Evolutionary conservation across 2,888 invertebrate genomes (phyloP).

Genomic region (Pandemis cinnamomeana): DNA sequence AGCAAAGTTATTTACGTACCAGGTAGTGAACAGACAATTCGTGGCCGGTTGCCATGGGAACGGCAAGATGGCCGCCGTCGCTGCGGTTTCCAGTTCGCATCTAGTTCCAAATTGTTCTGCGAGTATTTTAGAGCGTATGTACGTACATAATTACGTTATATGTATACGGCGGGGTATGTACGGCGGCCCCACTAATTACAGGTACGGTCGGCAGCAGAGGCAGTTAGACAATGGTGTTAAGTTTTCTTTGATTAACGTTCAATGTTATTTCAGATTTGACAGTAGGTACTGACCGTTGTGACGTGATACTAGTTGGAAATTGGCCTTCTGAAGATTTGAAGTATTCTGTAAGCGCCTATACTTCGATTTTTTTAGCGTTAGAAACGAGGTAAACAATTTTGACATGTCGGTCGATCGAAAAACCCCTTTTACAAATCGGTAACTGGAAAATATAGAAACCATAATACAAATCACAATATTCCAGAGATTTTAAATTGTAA

Average conservation of each 20-base stretch:
- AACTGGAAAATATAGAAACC: too few relatives aligned
- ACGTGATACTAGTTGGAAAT: too few relatives aligned
- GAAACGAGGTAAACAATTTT: too few relatives aligned
- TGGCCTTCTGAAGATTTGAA: too few relatives aligned
- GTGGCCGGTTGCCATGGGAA: slow-evolving; percentile 75
- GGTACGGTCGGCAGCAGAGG: slow-evolving; percentile 61
- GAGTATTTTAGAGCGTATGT: slow-evolving; percentile 80
- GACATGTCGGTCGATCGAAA: too few relatives aligned
- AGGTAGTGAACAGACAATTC: slow-evolving; percentile 78
- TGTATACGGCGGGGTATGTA: slow-evolving; percentile 72
- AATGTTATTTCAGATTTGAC: background rate
- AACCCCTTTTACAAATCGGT: too few relatives aligned
- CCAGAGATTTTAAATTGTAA: too few relatives aligned
- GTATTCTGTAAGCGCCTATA: too few relatives aligned
- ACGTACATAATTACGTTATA: slow-evolving; percentile 80
- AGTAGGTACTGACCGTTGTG: background rate
- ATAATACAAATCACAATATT: too few relatives aligned
- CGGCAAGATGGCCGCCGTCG: slow-evolving; percentile 81
- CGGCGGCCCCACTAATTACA: slow-evolving; percentile 78
- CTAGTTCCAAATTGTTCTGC: slow-evolving; percentile 82
- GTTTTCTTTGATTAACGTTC: background rate
- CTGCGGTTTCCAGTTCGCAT: slow-evolving; percentile 80
- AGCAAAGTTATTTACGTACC: slow-evolving; percentile 75
- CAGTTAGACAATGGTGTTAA: background rate
- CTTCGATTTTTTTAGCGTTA: too few relatives aligned